Evolutionary conservation across 2,888 invertebrate species (phyloP).

Genomic region (Andrena hattorfiana): DNA sequence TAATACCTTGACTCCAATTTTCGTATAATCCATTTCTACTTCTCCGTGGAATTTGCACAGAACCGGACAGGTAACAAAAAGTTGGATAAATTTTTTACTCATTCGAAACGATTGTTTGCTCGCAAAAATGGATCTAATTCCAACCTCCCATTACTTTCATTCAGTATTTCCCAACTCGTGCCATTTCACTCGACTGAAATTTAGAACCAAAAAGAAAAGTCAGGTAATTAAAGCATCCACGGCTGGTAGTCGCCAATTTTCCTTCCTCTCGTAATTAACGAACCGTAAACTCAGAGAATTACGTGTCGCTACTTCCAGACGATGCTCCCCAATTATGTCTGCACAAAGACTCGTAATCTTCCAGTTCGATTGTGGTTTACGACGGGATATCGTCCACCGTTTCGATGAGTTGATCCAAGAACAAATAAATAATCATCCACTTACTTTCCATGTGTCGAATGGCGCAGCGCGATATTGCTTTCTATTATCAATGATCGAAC

Average conservation of each 20-base stretch:
- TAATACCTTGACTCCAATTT: background rate
- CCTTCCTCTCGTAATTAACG: background rate
- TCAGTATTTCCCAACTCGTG: background rate
- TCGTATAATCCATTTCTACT: background rate
- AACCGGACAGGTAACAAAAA: background rate
- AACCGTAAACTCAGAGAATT: background rate
- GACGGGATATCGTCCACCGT: constrained; percentile 1
- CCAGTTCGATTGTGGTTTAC: background rate
- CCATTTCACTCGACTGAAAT: constrained; percentile 1
- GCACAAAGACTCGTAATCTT: too few relatives aligned
- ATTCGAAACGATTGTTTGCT: background rate
- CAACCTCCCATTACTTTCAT: background rate
- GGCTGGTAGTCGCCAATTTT: background rate
- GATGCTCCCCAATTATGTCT: background rate
- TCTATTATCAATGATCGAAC: constrained; percentile 39
- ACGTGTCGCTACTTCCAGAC: background rate
- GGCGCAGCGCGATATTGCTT: constrained; percentile 39
- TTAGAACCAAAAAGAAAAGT: background rate
- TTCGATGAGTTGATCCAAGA: background rate
- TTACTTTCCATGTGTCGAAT: constrained; percentile 24
- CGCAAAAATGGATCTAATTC: background rate
- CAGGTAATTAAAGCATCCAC: background rate
- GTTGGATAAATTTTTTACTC: background rate
- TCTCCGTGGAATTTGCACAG: background rate
- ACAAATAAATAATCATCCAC: background rate